Evolutionary conservation across 1,140 invertebrate species (phyloP).

Genomic region (Drosophila setifemur): DNA sequence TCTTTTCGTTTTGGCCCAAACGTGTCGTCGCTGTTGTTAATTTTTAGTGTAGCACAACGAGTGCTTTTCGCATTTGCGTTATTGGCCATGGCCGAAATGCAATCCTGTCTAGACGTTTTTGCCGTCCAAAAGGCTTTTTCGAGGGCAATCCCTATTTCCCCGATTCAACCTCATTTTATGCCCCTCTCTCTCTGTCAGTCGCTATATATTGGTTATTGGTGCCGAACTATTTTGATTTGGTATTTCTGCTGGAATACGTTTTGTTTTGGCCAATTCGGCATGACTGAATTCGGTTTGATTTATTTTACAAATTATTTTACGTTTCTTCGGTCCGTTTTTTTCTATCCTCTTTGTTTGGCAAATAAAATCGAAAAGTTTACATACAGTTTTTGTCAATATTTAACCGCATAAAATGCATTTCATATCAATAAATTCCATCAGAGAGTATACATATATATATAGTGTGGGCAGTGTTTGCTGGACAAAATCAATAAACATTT

Average conservation of each 20-base stretch:
- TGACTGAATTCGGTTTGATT: slow-evolving; percentile 22
- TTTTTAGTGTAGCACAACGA: slow-evolving; percentile 58
- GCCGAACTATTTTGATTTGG: slow-evolving; percentile 50
- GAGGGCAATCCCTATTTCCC: background rate
- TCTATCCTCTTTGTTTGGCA: slow-evolving; percentile 32
- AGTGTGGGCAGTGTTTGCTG: background rate
- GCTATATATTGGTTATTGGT: slow-evolving; percentile 39
- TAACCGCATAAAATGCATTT: slow-evolving; percentile 43
- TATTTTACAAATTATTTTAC: slow-evolving; percentile 35
- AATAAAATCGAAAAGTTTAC: slow-evolving; percentile 59
- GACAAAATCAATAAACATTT: slow-evolving; percentile 63
- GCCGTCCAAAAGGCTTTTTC: slow-evolving; percentile 23
- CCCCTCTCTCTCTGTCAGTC: slow-evolving; percentile 6
- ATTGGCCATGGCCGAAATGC: slow-evolving; percentile 63
- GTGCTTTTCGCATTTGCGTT: slow-evolving; percentile 72
- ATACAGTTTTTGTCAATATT: slow-evolving; percentile 62
- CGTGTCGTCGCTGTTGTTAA: slow-evolving; percentile 76
- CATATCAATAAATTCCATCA: slow-evolving; percentile 30
- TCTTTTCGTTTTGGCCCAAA: slow-evolving; percentile 31
- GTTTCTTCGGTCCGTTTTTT: slow-evolving; percentile 1
- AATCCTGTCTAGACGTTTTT: slow-evolving; percentile 58
- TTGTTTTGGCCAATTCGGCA: slow-evolving; percentile 51
- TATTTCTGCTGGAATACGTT: slow-evolving; percentile 33
- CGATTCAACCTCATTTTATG: slow-evolving; percentile 16
- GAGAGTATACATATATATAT: background rate